A percentile compares a stretch with the other conserved stretches of the same genome.
Evolutionary conservation across 2,888 invertebrate species (phyloP).

Genomic region (Orthosia cruda): DNA sequence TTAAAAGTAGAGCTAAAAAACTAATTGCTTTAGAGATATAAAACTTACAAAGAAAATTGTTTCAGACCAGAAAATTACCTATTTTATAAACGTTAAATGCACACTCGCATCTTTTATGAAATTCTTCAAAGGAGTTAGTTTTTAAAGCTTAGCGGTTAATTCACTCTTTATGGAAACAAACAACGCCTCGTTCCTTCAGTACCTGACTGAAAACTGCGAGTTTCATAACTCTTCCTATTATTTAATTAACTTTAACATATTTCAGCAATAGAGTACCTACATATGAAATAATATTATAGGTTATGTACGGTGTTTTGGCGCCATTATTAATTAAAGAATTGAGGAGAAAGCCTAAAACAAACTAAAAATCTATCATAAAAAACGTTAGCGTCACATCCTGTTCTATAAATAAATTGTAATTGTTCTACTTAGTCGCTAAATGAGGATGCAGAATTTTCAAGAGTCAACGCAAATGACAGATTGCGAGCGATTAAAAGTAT

Average conservation of each 20-base stretch:
- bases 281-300: not conserved
- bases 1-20: conserved; percentile 49
- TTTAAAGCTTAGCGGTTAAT: conserved; percentile 85
- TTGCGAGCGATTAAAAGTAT: not conserved
- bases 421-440: not conserved
- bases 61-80: conserved; percentile 78
- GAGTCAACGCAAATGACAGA: not conserved
- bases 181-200: conserved; percentile 64
- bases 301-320: not conserved
- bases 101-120: conserved; percentile 80
- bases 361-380: not conserved
- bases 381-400: not conserved
- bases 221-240: conserved; percentile 34
- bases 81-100: conserved; percentile 80
- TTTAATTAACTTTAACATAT: not conserved
- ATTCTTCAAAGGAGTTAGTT: conserved; percentile 85
- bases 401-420: no score
- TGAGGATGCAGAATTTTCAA: not conserved
- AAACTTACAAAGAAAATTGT: conserved; percentile 77
- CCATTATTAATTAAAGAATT: not conserved
- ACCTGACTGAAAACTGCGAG: conserved; percentile 37
- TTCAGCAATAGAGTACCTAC: not conserved
- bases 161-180: conserved; percentile 81
- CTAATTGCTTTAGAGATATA: conserved; percentile 64
- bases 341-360: not conserved